phyloP scores from a whole-genome alignment of 2,888 invertebrate genomes.

The Plagodis dolabraria region DNA sequence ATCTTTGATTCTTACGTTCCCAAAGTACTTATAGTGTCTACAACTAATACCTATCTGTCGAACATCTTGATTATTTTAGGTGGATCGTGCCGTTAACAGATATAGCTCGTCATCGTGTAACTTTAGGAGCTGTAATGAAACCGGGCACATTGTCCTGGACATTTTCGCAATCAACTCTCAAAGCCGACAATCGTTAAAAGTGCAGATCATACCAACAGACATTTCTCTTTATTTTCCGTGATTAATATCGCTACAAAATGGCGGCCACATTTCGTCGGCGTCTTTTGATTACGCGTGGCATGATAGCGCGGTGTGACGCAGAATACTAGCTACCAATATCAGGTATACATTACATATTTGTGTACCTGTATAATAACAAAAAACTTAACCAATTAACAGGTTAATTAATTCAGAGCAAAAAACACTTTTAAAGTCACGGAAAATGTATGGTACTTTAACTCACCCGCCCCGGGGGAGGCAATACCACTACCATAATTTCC shows the following conservation, averaged over 20 bases:
- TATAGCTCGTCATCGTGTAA: constrained; percentile 1
- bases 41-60: too few species aligned
- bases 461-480: too few species aligned
- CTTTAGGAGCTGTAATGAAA: constrained; percentile 11
- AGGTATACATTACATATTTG: too few species aligned
- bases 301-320: not conserved
- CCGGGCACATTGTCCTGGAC: constrained; percentile 11
- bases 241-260: constrained; percentile 44
- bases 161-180: constrained; percentile 19
- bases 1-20: too few species aligned
- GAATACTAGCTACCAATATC: not conserved
- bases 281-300: constrained; percentile 32
- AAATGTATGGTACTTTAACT: too few species aligned
- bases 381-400: too few species aligned
- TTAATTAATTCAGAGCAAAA: too few species aligned
- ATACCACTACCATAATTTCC: too few species aligned
- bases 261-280: constrained; percentile 38
- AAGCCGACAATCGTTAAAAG: constrained; percentile 33
- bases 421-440: too few species aligned
- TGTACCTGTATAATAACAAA: too few species aligned
- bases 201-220: constrained; percentile 43
- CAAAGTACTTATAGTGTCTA: too few species aligned
- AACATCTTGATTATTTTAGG: too few species aligned
- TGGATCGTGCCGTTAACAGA: not conserved
- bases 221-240: constrained; percentile 38